Evolutionary conservation across 2,797 vertebrate genomes (phyloP), one percentile per base, ranked within the genome.

Genomic region (Urocyon cinereoargenteus): DNA sequence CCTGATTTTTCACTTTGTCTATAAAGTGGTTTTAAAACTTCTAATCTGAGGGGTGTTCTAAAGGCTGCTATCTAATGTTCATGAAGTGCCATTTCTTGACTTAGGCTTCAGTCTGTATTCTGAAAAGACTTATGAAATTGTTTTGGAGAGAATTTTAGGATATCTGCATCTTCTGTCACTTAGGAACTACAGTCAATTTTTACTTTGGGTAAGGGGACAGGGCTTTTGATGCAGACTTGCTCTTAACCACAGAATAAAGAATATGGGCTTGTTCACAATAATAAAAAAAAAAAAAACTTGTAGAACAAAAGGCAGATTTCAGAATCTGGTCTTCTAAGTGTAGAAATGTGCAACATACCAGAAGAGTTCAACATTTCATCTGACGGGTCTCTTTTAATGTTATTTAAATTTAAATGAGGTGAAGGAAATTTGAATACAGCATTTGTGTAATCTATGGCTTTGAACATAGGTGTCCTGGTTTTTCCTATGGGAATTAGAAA

Each of bases 361-460:
- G 61, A 78, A 59, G 36, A 55, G 12, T 95, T 51, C 34, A 28
- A 28, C 0, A 45, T 28, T 11, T 28, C 4, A 4, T 77, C 4
- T 90, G 57, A 13, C 28, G 6, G 34, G 62, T 45, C 10, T 92
- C 45, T 90, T 72, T 83, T 86, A 79, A 85, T 95, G 34, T 16
- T 91, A 5, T 34, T 91, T 89, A 82, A 91, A n/a, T 95, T 95
- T 12, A 91, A 84, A 55, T 92, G n/a, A 86, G 55, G 13, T 94
- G 57, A 94, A 68, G 40, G 61, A 88, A 91, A 51, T 83, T 93
- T 86, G 79, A 95, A 19, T 82, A 14, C 15, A 13, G 16, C 13
- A 62, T 85, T 81, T 64, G 36, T 79, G 6, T 78, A 62, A 90
- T 16, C 70, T 59, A 57, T 51, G 77, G 57, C 18, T 31, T 91